phyloP scores from a whole-genome alignment of 2,888 invertebrate genomes.

The Catotricha subobsoleta region DNA sequence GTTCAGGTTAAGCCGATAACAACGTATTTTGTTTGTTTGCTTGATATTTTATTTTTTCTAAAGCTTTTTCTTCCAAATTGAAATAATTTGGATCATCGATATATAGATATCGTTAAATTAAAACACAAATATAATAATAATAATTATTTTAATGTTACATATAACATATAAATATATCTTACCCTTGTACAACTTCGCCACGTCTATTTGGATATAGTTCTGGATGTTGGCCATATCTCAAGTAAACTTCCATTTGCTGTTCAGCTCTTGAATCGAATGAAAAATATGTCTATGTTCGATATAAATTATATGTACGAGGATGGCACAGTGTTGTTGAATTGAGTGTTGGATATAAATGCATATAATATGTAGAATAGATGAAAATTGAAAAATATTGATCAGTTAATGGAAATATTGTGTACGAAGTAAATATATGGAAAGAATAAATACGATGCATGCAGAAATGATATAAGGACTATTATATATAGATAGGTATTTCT shows the following conservation, averaged over 20 bases:
- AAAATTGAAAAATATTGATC: neutral
- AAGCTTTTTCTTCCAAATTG: no score
- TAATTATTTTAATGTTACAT: no score
- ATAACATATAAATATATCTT: conserved; percentile 29
- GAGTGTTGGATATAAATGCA: neutral
- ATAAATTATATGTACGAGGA: no score
- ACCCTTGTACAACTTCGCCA: conserved; percentile 75
- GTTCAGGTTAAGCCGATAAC: no score
- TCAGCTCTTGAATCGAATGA: conserved; percentile 73
- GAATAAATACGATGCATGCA: no score
- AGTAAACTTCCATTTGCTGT: conserved; percentile 77
- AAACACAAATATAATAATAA: no score
- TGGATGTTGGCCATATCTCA: conserved; percentile 84
- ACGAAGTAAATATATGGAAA: neutral
- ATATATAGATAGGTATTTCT: no score
- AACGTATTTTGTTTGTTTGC: no score
- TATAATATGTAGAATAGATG: neutral
- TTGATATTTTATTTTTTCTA: no score
- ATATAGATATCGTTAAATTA: no score
- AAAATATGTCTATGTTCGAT: conserved; percentile 50
- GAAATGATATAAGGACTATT: no score
- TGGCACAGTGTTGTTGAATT: neutral
- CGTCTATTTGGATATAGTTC: conserved; percentile 80
- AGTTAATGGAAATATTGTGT: neutral
- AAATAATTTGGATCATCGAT: no score